These are phyloP conservation scores for Tinea trinotella DNA, from an alignment of 2,888 invertebrate genomes.

Conservation along the genomic window DNA sequence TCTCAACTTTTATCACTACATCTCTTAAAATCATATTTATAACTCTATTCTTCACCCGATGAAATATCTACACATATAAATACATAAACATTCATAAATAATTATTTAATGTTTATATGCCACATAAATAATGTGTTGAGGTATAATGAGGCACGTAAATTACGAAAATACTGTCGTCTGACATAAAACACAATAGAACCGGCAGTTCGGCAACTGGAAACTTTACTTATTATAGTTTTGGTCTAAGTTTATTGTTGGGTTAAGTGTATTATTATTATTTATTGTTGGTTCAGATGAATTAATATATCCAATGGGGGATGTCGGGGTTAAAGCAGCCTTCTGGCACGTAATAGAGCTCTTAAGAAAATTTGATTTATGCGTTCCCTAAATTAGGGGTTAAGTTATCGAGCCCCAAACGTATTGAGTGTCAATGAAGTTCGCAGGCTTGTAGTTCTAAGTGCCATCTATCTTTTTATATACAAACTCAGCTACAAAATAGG, in stretches of 20 bases:
- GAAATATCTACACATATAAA: no score
- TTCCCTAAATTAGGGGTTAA: conserved; percentile 15
- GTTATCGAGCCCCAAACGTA: conserved; percentile 14
- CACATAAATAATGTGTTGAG: background rate
- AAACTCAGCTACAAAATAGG: no score
- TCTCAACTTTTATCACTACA: no score
- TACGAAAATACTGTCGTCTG: background rate
- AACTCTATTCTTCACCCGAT: no score
- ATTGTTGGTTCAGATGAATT: conserved; percentile 16
- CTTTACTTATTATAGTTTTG: conserved; percentile 18
- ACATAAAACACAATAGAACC: conserved; percentile 5
- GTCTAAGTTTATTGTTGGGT: conserved; percentile 5
- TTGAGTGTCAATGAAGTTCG: conserved; percentile 10
- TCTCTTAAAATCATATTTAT: no score
- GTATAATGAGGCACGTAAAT: conserved; percentile 1
- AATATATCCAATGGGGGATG: conserved; percentile 17
- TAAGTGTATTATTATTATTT: conserved; percentile 18
- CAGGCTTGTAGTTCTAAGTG: background rate
- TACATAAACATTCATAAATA: no score
- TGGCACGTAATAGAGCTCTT: conserved; percentile 6
- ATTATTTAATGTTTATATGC: no score
- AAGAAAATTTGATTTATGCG: conserved; percentile 18
- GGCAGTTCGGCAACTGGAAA: conserved; percentile 8
- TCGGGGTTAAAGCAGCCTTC: background rate
- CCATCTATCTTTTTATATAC: background rate